A percentile compares a stretch with the other conserved stretches of the same genome.
Conservation (phyloP, 2,113 vertebrate genomes). For the Mellivora capensis region DNA sequence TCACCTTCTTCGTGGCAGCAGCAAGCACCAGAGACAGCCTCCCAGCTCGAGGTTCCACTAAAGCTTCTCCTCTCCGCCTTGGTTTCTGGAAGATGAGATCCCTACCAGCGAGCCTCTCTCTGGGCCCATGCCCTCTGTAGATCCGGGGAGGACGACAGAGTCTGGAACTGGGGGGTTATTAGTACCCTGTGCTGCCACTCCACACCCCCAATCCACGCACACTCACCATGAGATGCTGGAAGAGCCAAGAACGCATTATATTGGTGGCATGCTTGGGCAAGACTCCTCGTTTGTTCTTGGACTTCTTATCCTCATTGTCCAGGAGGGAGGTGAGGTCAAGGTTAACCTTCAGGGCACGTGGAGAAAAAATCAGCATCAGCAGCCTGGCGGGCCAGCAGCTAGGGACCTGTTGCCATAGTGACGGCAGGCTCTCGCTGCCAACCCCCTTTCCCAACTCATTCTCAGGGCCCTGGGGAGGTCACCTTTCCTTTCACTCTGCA, state of each 20-base stretch:
- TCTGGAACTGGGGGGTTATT: background rate
- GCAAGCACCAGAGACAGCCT: background rate
- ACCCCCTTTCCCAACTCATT: slow-evolving; percentile 17
- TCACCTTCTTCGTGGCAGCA: background rate
- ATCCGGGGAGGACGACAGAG: background rate
- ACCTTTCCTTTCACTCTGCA: slow-evolving; percentile 7
- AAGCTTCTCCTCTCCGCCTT: background rate
- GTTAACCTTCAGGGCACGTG: slow-evolving; percentile 89
- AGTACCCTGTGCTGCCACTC: background rate
- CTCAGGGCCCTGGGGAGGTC: slow-evolving; percentile 9
- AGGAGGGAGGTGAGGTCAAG: slow-evolving; percentile 96
- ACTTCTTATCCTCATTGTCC: slow-evolving; percentile 98
- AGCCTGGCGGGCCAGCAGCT: slow-evolving; percentile 58
- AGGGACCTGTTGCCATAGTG: slow-evolving; percentile 69
- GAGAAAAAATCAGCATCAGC: slow-evolving; percentile 72
- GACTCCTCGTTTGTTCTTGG: slow-evolving; percentile 97
- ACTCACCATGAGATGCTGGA: slow-evolving; percentile 99
- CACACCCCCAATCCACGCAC: background rate
- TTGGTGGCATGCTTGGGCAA: slow-evolving; percentile 99
- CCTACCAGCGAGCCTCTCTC: background rate
- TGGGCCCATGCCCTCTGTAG: background rate
- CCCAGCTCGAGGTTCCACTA: background rate
- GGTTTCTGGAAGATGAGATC: background rate
- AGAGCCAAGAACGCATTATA: slow-evolving; percentile 99
- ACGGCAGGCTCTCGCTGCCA: slow-evolving; percentile 12